Base-by-base conservation (phyloP, 1,140 invertebrate genomes). In the Agraylea sexmaculata region DNA sequence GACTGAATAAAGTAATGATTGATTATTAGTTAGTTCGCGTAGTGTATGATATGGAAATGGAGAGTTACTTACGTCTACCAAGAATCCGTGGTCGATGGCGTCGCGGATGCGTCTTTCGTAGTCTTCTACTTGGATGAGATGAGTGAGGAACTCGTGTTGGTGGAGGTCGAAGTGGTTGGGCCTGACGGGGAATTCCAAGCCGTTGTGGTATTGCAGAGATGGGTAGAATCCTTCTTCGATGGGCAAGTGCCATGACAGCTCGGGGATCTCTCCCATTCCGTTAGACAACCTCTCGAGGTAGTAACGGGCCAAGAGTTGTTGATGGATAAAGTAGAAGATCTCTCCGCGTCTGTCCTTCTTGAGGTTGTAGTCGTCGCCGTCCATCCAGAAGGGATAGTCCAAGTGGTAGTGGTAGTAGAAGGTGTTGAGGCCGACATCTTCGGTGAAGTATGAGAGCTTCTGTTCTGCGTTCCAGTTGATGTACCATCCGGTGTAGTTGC, bases 321-420 rank as follows among this genome's bases (percentile, higher is more conserved):
- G 58, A 43, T 74, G 65, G 4, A 60, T 51, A 61, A 71, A 77
- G 48, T 71, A 62, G 57, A 71, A 74, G 8, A 72, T 53, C 48
- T 78, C 73, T 30, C 76, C 77, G 35, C 75, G 73, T 43, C 74
- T 64, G 34, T 73, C 66, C 46, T 69, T 73, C 44, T 72, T 64
- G 7, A 77, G 49, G 2, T 59, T 60, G 37, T 66, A 69, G 3
- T 72, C 62, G 7, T 71, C 67, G 25, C 68, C 66, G 21, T 61
- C 66, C 54, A 79, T 56, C 73, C 74, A 80, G 66, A 71, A 74
- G 15, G 80, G 77, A 56, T 78, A 80, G 40, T 73, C 65, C 55
- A 74, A 60, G 51, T 80, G 74, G 60, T 76, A 62, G 57, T 81
- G 76, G 65, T 75, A 81, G 65, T 80, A 77, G 57, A 68, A 81